Evolutionary conservation across 2,888 invertebrate species (phyloP).

Genomic region (Chrysodeixis includens): DNA sequence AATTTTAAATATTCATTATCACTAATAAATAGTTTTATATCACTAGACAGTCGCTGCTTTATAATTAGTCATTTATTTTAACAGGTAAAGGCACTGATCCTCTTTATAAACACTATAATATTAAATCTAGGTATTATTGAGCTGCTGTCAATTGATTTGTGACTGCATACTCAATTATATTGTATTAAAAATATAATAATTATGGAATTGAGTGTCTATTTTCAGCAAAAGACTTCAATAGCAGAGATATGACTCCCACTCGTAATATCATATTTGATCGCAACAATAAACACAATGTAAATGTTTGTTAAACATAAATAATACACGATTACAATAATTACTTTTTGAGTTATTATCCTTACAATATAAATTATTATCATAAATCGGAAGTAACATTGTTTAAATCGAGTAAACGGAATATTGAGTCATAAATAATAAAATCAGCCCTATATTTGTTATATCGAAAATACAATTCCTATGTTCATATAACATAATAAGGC

Average conservation of each 20-base stretch:
- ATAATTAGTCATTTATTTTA: slow-evolving; percentile 74
- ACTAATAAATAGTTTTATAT: slow-evolving; percentile 81
- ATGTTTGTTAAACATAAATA: slow-evolving; percentile 38
- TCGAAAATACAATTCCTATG: slow-evolving; percentile 59
- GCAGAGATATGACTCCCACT: slow-evolving; percentile 43
- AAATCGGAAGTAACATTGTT: slow-evolving; percentile 38
- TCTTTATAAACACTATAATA: slow-evolving; percentile 73
- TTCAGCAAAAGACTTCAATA: slow-evolving; percentile 44
- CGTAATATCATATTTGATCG: slow-evolving; percentile 51
- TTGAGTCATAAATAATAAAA: slow-evolving; percentile 66
- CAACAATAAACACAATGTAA: slow-evolving; percentile 40
- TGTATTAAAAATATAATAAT: slow-evolving; percentile 29
- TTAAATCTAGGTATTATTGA: slow-evolving; percentile 46
- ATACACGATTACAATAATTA: slow-evolving; percentile 40
- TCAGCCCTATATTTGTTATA: slow-evolving; percentile 52
- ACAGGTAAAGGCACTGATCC: slow-evolving; percentile 85
- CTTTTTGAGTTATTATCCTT: slow-evolving; percentile 47
- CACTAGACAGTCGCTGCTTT: slow-evolving; percentile 82
- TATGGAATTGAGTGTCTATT: slow-evolving; percentile 52
- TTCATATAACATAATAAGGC: slow-evolving; percentile 72
- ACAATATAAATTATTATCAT: slow-evolving; percentile 48
- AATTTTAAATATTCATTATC: slow-evolving; percentile 79
- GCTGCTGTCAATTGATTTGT: slow-evolving; percentile 41
- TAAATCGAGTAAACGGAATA: slow-evolving; percentile 57
- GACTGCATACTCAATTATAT: slow-evolving; percentile 26